These are phyloP conservation scores for Meloidogyne chitwoodi DNA, from an alignment of 1,140 invertebrate species.

Conservation along the genomic window DNA sequence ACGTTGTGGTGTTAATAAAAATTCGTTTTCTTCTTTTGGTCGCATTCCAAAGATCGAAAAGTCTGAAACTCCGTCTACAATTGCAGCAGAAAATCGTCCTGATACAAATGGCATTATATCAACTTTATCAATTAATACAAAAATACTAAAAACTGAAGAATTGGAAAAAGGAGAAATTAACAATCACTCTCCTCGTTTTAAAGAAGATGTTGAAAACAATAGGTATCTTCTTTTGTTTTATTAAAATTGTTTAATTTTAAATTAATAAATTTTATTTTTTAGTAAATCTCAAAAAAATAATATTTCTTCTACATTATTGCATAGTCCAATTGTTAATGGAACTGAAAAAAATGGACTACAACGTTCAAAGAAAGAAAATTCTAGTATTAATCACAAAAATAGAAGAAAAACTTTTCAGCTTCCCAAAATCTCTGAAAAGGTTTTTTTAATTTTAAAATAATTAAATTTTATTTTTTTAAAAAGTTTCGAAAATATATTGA, in stretches of 20 bases:
- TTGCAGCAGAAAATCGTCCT: not conserved
- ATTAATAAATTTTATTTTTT: not conserved
- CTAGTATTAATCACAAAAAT: slow-evolving; percentile 6
- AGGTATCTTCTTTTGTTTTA: not conserved
- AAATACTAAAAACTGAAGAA: not conserved
- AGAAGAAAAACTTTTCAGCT: slow-evolving; percentile 28
- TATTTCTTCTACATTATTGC: not conserved
- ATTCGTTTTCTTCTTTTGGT: not conserved
- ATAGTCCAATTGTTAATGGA: not conserved
- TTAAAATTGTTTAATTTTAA: no score
- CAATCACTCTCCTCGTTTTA: not conserved
- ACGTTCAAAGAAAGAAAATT: not conserved
- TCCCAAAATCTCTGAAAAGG: slow-evolving; percentile 33
- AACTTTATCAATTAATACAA: not conserved
- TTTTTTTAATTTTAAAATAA: slow-evolving; percentile 1
- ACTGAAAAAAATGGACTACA: not conserved
- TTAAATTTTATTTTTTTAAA: not conserved
- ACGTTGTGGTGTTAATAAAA: not conserved
- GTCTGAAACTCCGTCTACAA: not conserved
- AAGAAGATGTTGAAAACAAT: not conserved
- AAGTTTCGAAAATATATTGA: slow-evolving; percentile 70
- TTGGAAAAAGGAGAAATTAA: not conserved
- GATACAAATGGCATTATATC: not conserved
- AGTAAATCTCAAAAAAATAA: not conserved
- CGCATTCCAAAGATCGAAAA: not conserved